Evolutionary conservation across 2,888 invertebrate species (phyloP), one percentile per base, ranked within the genome.

Genomic region (Stratiomys singularior): DNA sequence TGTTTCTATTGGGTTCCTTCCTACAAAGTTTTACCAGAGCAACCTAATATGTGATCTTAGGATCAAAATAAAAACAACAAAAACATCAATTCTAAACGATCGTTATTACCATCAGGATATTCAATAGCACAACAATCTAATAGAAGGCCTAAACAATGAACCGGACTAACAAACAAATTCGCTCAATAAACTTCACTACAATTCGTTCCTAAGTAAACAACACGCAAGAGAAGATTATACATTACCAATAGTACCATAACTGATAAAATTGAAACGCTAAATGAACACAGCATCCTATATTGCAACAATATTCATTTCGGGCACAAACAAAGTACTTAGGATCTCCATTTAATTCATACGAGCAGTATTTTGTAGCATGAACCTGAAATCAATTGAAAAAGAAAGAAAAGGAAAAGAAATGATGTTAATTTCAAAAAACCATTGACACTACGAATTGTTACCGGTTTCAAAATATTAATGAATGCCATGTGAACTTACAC

Each of bases 201-300:
- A 21, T 27, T 1, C 44, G 44, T 25, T 11, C 28, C 23, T 23
- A 60, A 25, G 27, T 0, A 21, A 46, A 47, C 52, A 44, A 23
- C n/a, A 60, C 66, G 44, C 13, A 23, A 46, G 15, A 56, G 63
- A 67, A 77, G 64, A 76, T 60, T n/a, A 71, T 37, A 37, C 83
- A 86, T 81, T 82, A 89, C 90, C 90, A 89, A 82, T 89, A 89
- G 83, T 90, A 89, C 90, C 90, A 90, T 67, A 89, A 84, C 82
- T 89, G 89, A 83, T 89, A 89, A 81, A 89, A 89, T 81, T 88
- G 88, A 81, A 89, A 86, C 71, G 88, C 88, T 72, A 89, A 87
- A 63, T 89, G 88, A 71, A 89, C 86, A 82, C 90, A 90, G 82
- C 90, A 90, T 80, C 88, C 88, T 80, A 88, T 86, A 78, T 88